Evolutionary conservation across 2,888 invertebrate species (phyloP), one percentile per base, ranked within the genome.

Genomic region (Agrotis puta): DNA sequence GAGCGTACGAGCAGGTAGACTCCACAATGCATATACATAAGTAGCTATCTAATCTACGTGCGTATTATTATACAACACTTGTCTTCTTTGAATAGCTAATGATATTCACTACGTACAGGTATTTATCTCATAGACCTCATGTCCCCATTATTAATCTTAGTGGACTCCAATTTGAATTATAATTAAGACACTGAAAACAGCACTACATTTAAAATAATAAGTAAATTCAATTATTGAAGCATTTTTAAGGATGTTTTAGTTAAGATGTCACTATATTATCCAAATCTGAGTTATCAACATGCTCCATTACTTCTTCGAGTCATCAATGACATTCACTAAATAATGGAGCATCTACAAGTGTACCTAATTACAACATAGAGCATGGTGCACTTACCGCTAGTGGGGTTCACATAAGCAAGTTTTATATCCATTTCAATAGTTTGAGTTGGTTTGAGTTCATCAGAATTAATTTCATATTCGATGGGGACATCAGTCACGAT

Each of bases 391-490:
- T 93, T 97, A 97, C 97, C 97, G 94, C 95, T 96, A 77, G 96
- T 92, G 87, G 96, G 95, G 79, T 97, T 96, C 83, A 97, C 96
- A 93, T 96, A 97, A 85, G 97, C 96, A 92, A 97, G 96, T 95
- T 97, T 97, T 88, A 97, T 88, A 86, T 97, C 97, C 91, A 96
- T 94, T 87, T 96, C 96, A 84, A 97, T 96, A 90, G 89, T 94
- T 85, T 95, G 95, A 65, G 91, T 88, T 58, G 96, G 92, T 88
- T 97, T 97, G 77, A 92, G 88, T 88, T 96, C 94, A 84, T 94
- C 89, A 85, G 96, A 90, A 87, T 85, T 91, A 87, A 95, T 90
- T 76, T 93, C 92, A 94, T 96, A 94, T 89, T 96, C 92, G 89
- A 93, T 80, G 82, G 94, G 91, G 89, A 95, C 92, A 89, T 92